Percentiles rank a stretch among this genome's conserved stretches.
These are phyloP conservation scores for Corvus moneduloides DNA, from an alignment of 2,113 vertebrate genomes.

Conservation along the genomic window DNA sequence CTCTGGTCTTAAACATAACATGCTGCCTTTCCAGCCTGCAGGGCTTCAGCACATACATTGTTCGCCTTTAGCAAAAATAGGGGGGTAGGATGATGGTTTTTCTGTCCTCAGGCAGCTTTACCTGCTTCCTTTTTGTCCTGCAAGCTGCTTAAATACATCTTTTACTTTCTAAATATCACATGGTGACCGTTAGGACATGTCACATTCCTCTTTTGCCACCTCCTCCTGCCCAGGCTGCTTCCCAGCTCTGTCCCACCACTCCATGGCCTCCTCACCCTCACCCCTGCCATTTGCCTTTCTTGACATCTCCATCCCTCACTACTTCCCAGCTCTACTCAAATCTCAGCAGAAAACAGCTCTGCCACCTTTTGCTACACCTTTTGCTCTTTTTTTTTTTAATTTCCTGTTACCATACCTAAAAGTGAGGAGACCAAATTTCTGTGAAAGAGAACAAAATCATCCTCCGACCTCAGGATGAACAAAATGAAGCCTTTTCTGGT, in stretches of 20 bases:
- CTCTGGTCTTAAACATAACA: slow-evolving; percentile 38
- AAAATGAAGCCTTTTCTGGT: neutral
- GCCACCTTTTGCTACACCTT: neutral
- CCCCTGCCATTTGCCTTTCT: neutral
- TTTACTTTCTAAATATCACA: neutral
- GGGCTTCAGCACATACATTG: neutral
- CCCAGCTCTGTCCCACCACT: neutral
- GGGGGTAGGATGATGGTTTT: neutral
- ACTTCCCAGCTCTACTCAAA: neutral
- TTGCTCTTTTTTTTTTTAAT: neutral
- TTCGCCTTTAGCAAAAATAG: neutral
- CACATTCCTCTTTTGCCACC: neutral
- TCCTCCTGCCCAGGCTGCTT: neutral
- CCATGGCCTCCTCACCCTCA: neutral
- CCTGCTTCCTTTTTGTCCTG: neutral
- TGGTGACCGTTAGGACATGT: neutral
- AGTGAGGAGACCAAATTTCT: neutral
- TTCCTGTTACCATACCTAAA: neutral
- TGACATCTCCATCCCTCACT: neutral
- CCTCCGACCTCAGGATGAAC: neutral
- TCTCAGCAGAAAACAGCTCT: neutral
- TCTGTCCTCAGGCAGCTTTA: neutral
- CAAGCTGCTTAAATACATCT: neutral
- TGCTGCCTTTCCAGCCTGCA: neutral
- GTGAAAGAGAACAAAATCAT: neutral